Evolutionary conservation across 2,888 invertebrate species (phyloP).

Genomic region (Campopleginae sp.): DNA sequence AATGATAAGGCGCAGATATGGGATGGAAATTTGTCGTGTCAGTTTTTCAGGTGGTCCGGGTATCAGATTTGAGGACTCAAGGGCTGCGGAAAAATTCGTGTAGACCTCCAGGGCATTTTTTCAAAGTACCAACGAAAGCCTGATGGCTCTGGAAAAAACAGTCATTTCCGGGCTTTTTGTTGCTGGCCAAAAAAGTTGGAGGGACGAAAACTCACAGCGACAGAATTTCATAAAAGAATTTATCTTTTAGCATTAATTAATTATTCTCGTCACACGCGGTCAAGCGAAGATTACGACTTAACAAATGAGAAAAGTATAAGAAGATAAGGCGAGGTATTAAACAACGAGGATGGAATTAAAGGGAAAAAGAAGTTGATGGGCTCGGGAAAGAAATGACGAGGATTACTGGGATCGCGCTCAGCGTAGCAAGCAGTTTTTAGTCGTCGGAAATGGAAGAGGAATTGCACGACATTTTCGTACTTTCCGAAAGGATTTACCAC

Average conservation of each 20-base stretch:
- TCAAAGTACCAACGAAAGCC: slow-evolving; percentile 18
- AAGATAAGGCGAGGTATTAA: slow-evolving; percentile 35
- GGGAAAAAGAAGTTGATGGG: not conserved
- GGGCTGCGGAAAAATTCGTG: slow-evolving; percentile 25
- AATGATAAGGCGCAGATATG: not conserved
- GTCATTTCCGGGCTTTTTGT: not conserved
- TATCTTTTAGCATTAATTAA: slow-evolving; percentile 46
- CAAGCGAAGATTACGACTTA: slow-evolving; percentile 50
- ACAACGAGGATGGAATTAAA: slow-evolving; percentile 14
- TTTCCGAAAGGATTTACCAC: not conserved
- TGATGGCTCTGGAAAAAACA: not conserved
- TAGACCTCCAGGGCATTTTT: slow-evolving; percentile 10
- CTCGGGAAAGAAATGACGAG: slow-evolving; percentile 33
- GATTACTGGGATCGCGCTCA: slow-evolving; percentile 27
- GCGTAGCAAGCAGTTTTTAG: slow-evolving; percentile 40
- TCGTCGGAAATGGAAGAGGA: not conserved
- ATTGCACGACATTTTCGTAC: not conserved
- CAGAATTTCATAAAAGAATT: slow-evolving; percentile 14
- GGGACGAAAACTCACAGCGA: not conserved
- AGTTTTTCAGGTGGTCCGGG: not conserved
- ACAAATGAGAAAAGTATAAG: slow-evolving; percentile 58
- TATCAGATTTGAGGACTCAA: not conserved
- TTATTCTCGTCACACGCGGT: slow-evolving; percentile 47
- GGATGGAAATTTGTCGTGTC: not conserved
- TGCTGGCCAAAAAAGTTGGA: not conserved